phyloP scores from a whole-genome alignment of 2,797 vertebrate genomes.

The Ciconia nigra region DNA sequence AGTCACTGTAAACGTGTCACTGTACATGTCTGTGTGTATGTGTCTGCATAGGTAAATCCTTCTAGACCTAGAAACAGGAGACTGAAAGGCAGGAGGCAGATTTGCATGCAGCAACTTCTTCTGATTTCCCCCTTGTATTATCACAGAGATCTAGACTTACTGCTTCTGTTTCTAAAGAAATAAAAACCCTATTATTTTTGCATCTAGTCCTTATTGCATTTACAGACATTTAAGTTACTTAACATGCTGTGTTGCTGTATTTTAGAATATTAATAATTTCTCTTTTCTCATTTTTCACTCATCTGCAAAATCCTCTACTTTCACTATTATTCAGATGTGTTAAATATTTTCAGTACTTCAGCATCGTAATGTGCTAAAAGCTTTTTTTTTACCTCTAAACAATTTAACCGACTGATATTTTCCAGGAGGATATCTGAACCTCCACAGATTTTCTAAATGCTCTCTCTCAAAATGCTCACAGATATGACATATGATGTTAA shows the following conservation, averaged over 20 bases:
- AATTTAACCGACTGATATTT: not conserved
- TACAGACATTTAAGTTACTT: not conserved
- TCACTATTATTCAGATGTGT: not conserved
- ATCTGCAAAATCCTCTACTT: not conserved
- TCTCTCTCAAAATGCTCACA: not conserved
- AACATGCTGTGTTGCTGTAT: not conserved
- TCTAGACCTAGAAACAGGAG: not conserved
- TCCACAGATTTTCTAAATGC: not conserved
- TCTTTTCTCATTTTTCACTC: not conserved
- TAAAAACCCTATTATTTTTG: not conserved
- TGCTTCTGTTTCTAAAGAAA: not conserved
- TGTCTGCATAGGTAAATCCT: not conserved
- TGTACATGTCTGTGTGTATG: rapidly evolving
- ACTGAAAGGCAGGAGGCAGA: not conserved
- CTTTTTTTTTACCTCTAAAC: not conserved
- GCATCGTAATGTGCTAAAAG: not conserved
- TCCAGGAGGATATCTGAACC: not conserved
- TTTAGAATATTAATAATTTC: not conserved
- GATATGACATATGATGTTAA: not conserved
- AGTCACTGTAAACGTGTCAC: not conserved
- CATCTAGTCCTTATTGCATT: not conserved
- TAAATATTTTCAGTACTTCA: not conserved
- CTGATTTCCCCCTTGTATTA: not conserved
- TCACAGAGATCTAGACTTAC: not conserved
- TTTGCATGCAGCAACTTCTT: not conserved